Base-by-base conservation (phyloP, 1,140 invertebrate genomes). In the Lethrus apterus region DNA sequence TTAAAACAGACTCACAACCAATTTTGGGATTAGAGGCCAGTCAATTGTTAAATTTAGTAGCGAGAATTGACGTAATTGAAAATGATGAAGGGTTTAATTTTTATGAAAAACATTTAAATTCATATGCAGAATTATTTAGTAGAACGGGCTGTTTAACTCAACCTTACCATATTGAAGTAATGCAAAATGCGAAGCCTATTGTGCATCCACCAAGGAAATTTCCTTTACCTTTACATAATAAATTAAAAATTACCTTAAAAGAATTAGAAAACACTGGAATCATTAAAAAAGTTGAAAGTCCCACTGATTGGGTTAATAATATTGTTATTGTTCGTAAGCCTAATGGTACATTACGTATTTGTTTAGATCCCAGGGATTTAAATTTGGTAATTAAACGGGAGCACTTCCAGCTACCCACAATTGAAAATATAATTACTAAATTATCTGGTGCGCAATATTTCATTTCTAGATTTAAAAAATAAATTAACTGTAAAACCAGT, bases 401-500 rank as follows among this genome's bases (percentile, higher is more conserved):
- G 41, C 43, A 60, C 50, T 58, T 51, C 46, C 44, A 47, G 13
- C 36, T 64, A 17, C 53, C 54, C n/a, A 60, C 54, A 4, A 48
- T 62, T 18, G 59, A 66, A 24, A 61, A 67, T 30, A 43, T 63
- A 10, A 42, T 13, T 18, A 17, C 23, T 10, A 50, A 48, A 42
- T 41, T 57, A 20, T 13, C 17, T 26, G 51, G 45, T 29, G n/a
- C n/a, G n/a, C n/a, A n/a, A n/a, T n/a, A n/a, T n/a, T n/a, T n/a
- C n/a, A n/a, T n/a, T n/a, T n/a, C n/a, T n/a, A n/a, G n/a, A n/a
- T n/a, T n/a, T n/a, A n/a, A n/a, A n/a, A n/a, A n/a, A n/a, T n/a
- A n/a, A n/a, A n/a, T n/a, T n/a, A n/a, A n/a, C n/a, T n/a, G n/a
- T n/a, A n/a, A n/a, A 47, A 7, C 52, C 58, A n/a, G 26, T 60